Evolutionary conservation across 2,113 vertebrate species (phyloP).

Genomic region (Petrocephalus microphthalmus): DNA sequence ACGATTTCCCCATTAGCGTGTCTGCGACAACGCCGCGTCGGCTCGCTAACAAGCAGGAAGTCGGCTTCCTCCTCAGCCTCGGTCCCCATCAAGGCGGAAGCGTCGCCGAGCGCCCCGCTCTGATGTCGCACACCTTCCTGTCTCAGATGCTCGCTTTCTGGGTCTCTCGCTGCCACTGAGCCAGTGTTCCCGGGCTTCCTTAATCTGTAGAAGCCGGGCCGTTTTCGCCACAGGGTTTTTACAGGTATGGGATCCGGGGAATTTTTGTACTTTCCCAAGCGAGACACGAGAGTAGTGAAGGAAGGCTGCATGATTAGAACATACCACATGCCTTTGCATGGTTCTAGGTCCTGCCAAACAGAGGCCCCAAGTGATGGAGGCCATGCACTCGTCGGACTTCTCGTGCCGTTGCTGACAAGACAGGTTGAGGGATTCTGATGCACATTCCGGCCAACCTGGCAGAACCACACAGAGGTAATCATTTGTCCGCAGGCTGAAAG

Average conservation of each 20-base stretch:
- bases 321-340: not conserved
- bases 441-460: not conserved
- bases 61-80: not conserved
- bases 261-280: not conserved
- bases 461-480: not conserved
- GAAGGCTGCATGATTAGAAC: not conserved
- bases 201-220: not conserved
- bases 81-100: not conserved
- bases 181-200: not conserved
- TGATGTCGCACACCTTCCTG: not conserved
- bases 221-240: not conserved
- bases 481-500: not conserved
- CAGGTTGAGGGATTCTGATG: not conserved
- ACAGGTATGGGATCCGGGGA: not conserved
- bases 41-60: not conserved
- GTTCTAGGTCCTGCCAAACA: not conserved
- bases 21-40: not conserved
- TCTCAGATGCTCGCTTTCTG: not conserved
- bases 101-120: not conserved
- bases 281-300: not conserved
- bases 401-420: not conserved
- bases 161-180: not conserved
- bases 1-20: slow-evolving; percentile 14
- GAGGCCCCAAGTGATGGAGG: not conserved
- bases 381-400: not conserved